Evolutionary conservation across 2,888 invertebrate species (phyloP).

Genomic region (Thera britannica): DNA sequence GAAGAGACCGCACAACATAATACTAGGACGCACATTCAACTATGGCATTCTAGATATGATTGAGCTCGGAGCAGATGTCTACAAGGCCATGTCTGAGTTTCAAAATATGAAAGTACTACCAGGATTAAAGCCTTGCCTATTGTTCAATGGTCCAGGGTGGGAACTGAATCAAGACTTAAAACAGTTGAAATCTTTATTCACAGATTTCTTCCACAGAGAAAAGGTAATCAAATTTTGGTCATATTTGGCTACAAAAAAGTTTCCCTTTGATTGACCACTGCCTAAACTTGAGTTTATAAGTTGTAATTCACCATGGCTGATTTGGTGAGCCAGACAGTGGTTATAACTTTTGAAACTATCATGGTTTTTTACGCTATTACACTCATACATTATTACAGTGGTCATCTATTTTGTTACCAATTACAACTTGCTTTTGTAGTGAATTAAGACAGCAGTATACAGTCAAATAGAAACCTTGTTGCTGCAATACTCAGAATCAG

Average conservation of each 20-base stretch:
- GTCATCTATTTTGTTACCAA: no score
- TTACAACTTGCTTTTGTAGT: no score
- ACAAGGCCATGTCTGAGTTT: slow-evolving; percentile 91
- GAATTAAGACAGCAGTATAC: no score
- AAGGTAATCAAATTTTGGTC: slow-evolving; percentile 59
- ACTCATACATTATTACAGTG: no score
- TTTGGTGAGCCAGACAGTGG: no score
- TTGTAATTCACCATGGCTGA: no score
- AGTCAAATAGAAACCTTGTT: no score
- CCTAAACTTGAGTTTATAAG: no score
- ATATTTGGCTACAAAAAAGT: background rate
- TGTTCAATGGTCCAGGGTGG: slow-evolving; percentile 97
- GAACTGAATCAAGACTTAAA: slow-evolving; percentile 91
- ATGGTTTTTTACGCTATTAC: no score
- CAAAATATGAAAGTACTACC: slow-evolving; percentile 90
- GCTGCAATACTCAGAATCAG: no score
- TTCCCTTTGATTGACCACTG: no score
- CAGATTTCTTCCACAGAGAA: slow-evolving; percentile 97
- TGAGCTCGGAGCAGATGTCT: slow-evolving; percentile 95
- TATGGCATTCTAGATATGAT: slow-evolving; percentile 97
- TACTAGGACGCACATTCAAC: slow-evolving; percentile 95
- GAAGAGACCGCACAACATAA: slow-evolving; percentile 96
- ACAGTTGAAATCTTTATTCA: slow-evolving; percentile 93
- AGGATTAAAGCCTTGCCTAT: slow-evolving; percentile 95
- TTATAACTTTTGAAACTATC: no score